Evolutionary conservation across 1,140 invertebrate species (phyloP), one percentile per base, ranked within the genome.

Genomic region (Gryllus bimaculatus): DNA sequence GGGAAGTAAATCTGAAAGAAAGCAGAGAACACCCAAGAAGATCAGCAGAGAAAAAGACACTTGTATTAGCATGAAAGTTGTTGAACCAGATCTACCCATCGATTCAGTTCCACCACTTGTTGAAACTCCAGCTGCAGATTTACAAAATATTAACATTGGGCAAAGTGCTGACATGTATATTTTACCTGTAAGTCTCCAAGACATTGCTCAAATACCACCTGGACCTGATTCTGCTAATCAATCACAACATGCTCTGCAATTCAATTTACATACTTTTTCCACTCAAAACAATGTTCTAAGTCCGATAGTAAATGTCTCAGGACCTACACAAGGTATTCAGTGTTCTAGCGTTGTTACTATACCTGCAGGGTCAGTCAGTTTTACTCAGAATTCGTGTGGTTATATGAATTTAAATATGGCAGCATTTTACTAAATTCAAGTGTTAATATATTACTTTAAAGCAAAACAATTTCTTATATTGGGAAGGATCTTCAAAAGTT

Each of bases 21-120:
- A 80, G 74, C 80, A 80, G 48, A 80, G 78, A 75, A 21, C 80
- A n/a, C 80, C 80, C n/a, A 80, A 80, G 77, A 80, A 80, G 54
- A 80, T 80, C 18, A 49, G 21, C 15, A 54, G 79, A n/a, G 79
- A 80, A 15, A 78, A 78, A 47, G 48, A 79, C 13, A 21, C 48
- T 21, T 26, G 75, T 47, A 73, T 75, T 47, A 76, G 48, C 48
- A 47, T 76, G 39, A 47, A 47, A 47, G 39, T 26, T 76, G 26
- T 76, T 8, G 47, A 77, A 47, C 47, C 76, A 1, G 13, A n/a
- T 7, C 39, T 8, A 18, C 75, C 76, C 47, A n/a, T 77, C 47
- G 47, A 7, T 77, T 10, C 76, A 54, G 47, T 48, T 77, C 76
- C 39, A 26, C n/a, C 20, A 47, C 48, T 48, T 15, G n/a, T 73